These are phyloP conservation scores for Tribolium freemani DNA, from an alignment of 2,888 invertebrate genomes.

Conservation along the genomic window DNA sequence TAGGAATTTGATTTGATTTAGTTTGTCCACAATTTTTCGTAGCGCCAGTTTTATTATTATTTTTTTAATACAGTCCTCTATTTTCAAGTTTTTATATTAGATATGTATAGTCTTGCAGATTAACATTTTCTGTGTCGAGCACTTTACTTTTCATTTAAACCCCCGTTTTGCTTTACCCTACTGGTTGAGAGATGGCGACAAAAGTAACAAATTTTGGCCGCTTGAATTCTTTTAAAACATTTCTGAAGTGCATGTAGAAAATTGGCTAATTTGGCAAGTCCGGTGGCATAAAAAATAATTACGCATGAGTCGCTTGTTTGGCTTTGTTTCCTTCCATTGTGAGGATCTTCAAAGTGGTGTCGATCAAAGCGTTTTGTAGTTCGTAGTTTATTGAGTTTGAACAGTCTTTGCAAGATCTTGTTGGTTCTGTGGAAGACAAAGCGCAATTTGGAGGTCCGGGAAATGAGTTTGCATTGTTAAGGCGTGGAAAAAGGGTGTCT, in stretches of 20 bases:
- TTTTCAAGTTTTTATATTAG: too few relatives aligned
- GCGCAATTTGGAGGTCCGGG: constrained; percentile 6
- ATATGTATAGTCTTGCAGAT: too few relatives aligned
- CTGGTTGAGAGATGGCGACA: too few relatives aligned
- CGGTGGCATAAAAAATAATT: not conserved
- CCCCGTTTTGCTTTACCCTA: not conserved
- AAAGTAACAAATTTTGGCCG: too few relatives aligned
- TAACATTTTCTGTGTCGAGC: too few relatives aligned
- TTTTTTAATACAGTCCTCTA: too few relatives aligned
- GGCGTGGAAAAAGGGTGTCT: not conserved
- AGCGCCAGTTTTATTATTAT: too few relatives aligned
- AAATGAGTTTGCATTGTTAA: constrained; percentile 25
- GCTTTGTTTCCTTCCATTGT: constrained; percentile 13
- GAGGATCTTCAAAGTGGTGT: constrained; percentile 4
- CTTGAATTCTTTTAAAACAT: too few relatives aligned
- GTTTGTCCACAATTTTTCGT: too few relatives aligned
- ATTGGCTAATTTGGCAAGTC: too few relatives aligned
- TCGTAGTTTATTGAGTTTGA: constrained; percentile 28
- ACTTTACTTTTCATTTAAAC: not conserved
- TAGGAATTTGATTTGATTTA: too few relatives aligned
- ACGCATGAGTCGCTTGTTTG: not conserved
- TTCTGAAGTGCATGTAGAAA: too few relatives aligned
- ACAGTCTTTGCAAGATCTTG: constrained; percentile 25
- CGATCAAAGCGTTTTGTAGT: constrained; percentile 29
- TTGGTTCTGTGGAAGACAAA: constrained; percentile 6